Evolutionary conservation across 2,113 vertebrate genomes (phyloP).

Genomic region (Neopipo cinnamomea): DNA sequence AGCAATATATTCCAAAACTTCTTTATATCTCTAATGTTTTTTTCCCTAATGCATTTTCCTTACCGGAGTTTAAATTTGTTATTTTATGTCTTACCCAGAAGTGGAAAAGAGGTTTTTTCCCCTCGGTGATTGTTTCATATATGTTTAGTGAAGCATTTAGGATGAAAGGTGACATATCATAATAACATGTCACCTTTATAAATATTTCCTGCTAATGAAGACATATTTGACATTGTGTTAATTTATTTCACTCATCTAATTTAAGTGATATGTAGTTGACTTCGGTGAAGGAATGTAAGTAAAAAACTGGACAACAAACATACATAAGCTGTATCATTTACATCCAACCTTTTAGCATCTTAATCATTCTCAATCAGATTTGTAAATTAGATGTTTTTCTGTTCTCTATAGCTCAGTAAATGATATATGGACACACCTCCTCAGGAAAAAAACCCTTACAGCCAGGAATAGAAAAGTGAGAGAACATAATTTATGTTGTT

Average conservation of each 20-base stretch:
- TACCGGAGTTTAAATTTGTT: background rate
- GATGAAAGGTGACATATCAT: background rate
- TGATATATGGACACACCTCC: background rate
- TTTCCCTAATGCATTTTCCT: background rate
- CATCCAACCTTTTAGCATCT: background rate
- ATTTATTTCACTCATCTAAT: background rate
- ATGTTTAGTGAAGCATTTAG: background rate
- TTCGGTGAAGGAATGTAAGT: background rate
- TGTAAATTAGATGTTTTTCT: background rate
- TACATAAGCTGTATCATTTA: background rate
- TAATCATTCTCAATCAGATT: background rate
- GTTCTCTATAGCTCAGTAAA: background rate
- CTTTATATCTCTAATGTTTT: background rate
- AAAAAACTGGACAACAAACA: background rate
- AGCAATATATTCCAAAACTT: background rate
- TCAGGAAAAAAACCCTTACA: background rate
- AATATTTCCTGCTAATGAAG: background rate
- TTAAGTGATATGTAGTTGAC: background rate
- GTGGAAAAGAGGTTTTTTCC: background rate
- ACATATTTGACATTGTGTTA: background rate
- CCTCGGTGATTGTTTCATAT: background rate
- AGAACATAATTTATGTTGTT: background rate
- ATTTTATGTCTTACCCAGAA: background rate
- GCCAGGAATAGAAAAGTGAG: background rate
- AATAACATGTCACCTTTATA: background rate